A percentile compares a stretch with the other conserved stretches of the same genome.
Conservation (phyloP, 1,140 invertebrate species). For the Meloidogyne chitwoodi region DNA sequence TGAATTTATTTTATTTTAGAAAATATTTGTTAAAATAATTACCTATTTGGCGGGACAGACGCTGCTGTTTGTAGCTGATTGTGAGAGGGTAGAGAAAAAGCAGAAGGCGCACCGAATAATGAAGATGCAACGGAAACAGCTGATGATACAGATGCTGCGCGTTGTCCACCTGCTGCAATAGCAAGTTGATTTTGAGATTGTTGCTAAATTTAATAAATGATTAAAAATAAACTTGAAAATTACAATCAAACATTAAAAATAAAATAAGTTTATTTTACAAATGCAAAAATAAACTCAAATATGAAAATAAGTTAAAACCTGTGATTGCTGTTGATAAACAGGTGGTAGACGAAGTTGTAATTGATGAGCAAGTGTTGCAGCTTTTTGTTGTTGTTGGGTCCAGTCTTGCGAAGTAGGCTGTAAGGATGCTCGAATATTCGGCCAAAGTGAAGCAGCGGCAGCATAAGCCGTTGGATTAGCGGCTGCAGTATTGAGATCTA, state of each 20-base stretch:
- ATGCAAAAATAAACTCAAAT: background rate
- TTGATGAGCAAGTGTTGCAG: slow-evolving; percentile 14
- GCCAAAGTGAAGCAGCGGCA: slow-evolving; percentile 13
- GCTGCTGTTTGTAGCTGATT: background rate
- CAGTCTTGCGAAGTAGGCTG: slow-evolving; percentile 1
- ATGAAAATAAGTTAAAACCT: background rate
- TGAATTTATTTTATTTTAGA: background rate
- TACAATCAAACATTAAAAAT: background rate
- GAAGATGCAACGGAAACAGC: background rate
- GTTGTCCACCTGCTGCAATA: background rate
- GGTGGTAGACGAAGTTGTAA: slow-evolving; percentile 19
- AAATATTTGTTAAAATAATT: background rate
- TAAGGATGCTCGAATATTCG: slow-evolving; percentile 10
- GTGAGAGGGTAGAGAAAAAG: slow-evolving; percentile 9
- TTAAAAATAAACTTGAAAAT: background rate
- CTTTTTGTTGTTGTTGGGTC: slow-evolving; percentile 20
- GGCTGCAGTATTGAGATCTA: slow-evolving; percentile 14
- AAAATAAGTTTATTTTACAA: background rate
- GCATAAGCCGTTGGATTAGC: slow-evolving; percentile 9
- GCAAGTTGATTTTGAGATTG: background rate
- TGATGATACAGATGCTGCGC: background rate
- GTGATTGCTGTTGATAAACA: slow-evolving; percentile 13
- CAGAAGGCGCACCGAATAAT: slow-evolving; percentile 17
- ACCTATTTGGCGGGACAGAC: background rate
- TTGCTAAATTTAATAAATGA: background rate